phyloP scores from a whole-genome alignment of 2,797 vertebrate genomes.

The Sebastes matsubarae region DNA sequence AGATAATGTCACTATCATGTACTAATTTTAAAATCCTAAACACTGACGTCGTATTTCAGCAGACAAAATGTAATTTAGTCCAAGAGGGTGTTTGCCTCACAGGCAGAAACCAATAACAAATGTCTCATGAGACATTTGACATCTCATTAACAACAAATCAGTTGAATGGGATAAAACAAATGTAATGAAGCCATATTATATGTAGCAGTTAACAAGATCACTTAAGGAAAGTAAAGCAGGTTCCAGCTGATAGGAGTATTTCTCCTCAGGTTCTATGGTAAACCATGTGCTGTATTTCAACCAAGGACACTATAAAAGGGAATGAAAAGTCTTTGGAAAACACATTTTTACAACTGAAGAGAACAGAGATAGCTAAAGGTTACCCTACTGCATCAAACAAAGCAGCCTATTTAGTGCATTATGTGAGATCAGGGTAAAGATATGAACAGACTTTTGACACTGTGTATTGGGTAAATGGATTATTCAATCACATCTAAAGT shows the following conservation, averaged over 20 bases:
- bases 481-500: not conserved
- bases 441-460: not conserved
- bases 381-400: not conserved
- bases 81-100: not conserved
- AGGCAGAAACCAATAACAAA: not conserved
- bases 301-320: not conserved
- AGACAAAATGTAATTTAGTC: not conserved
- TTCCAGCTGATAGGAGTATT: not conserved
- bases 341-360: not conserved
- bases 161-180: not conserved
- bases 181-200: not conserved
- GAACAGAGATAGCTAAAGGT: not conserved
- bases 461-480: not conserved
- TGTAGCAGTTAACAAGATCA: not conserved
- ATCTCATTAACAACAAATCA: constrained; percentile 1
- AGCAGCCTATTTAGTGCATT: not conserved
- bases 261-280: not conserved
- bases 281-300: not conserved
- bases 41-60: not conserved
- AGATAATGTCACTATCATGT: not conserved
- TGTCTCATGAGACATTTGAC: not conserved
- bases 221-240: not conserved
- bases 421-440: not conserved
- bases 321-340: not conserved
- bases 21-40: not conserved